Evolutionary conservation across 2,797 vertebrate genomes (phyloP).

Genomic region (Malacoctenus gilli): DNA sequence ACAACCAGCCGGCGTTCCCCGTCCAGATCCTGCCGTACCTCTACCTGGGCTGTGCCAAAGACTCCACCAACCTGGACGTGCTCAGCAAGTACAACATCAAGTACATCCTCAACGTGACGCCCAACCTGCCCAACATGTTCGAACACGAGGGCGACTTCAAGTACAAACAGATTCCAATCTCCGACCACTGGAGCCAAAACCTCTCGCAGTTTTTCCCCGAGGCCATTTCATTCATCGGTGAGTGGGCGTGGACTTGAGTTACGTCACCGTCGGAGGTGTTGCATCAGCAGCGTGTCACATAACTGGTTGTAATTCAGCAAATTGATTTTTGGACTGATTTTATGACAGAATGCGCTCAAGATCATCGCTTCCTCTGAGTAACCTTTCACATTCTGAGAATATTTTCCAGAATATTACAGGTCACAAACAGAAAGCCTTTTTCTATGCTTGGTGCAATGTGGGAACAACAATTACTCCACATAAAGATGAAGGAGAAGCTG

Average conservation of each 20-base stretch:
- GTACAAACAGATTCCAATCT: constrained; percentile 99
- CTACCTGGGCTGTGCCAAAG: constrained; percentile 98
- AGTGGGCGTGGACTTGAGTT: constrained; percentile 63
- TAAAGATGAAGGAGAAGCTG: too few species aligned
- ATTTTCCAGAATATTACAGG: too few species aligned
- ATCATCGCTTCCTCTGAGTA: too few species aligned
- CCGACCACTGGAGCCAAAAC: constrained; percentile 99
- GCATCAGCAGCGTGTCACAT: too few species aligned
- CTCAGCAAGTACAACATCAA: constrained; percentile 97
- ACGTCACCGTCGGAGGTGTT: too few species aligned
- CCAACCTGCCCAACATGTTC: constrained; percentile 99
- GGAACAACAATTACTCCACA: too few species aligned
- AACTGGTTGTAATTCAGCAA: too few species aligned
- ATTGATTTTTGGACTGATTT: too few species aligned
- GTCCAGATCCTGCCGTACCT: constrained; percentile 98
- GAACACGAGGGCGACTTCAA: constrained; percentile 96
- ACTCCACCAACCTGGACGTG: constrained; percentile 95
- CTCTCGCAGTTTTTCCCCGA: constrained; percentile 99
- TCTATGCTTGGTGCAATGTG: too few species aligned
- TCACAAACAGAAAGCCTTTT: too few species aligned
- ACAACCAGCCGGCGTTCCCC: constrained; percentile 95
- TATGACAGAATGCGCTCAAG: too few species aligned
- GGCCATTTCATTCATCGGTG: constrained; percentile 99
- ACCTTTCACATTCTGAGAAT: too few species aligned
- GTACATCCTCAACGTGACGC: constrained; percentile 98